Base-by-base conservation (phyloP, 2,888 invertebrate species). In the Octonoba sinensis region DNA sequence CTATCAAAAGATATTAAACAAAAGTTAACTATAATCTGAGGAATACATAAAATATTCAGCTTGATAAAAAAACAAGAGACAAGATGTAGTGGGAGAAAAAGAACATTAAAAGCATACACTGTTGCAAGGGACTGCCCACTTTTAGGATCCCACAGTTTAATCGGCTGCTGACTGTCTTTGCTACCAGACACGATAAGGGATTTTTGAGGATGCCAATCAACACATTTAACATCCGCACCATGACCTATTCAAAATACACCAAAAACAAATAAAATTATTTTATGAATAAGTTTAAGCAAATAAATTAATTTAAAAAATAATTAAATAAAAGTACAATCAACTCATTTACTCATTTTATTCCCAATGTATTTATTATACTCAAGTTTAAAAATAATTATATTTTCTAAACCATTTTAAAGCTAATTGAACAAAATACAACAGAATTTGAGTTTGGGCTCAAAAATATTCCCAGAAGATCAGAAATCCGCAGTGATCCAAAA, bases 131-230 rank as follows among this genome's bases (percentile, higher is more conserved):
- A 96, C 85, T 95, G 94, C 8, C 98, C 99, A 74, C 94, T 94
- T 89, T 97, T 97, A 3, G 99, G 98, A 91, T 99, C 99, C 99
- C 99, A 99, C 67, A 99, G 90, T 89, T 99, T 99, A 54, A 99
- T 96, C 3, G 99, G 99, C 88, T 99, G 99, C 88, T 99, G 99
- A 88, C 97, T 98, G 89, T 99, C 99, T 90, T 99, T 98, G 88
- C 98, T 99, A 18, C 99, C 99, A 1, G 99, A 99, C 56, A 97
- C 96, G 86, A 99, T 93, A 66, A 99, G 92, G 82, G 95, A 94
- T 90, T 99, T 99, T 87, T 96, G 95, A 0, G 99, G 99, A 91
- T 99, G 99, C 99, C 99, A 99, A 89, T 99, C 98, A 8, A 99
- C 97, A 90, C 99, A 97, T 90, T 98, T 98, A 0, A 99, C 99